phyloP scores from a whole-genome alignment of 2,888 invertebrate species.

The Gandaritis pyraliata region DNA sequence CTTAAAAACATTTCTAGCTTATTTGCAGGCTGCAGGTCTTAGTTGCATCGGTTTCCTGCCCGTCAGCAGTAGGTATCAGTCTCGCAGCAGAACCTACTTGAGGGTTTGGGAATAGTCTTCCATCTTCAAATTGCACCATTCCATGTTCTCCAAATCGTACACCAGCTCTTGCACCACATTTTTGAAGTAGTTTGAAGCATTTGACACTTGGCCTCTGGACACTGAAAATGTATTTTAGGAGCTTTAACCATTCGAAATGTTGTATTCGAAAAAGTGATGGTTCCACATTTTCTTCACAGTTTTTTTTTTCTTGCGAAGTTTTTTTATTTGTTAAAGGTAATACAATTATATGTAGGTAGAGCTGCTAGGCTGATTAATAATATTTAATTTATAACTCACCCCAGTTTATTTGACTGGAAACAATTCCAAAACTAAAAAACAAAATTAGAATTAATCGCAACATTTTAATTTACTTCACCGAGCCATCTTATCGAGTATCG shows the following conservation, averaged over 20 bases:
- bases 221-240: constrained; percentile 40
- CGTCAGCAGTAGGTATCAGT: no score
- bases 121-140: constrained; percentile 49
- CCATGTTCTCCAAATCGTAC: constrained; percentile 50
- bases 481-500: not conserved
- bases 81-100: constrained; percentile 47
- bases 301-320: no score
- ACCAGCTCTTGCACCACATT: constrained; percentile 54
- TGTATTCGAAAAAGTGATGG: no score
- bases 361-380: not conserved
- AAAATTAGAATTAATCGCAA: constrained; percentile 3
- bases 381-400: constrained; percentile 9
- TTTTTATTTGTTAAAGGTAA: no score
- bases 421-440: constrained; percentile 6
- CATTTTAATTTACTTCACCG: constrained; percentile 7
- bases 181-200: constrained; percentile 45
- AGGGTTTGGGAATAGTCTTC: constrained; percentile 47
- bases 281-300: no score
- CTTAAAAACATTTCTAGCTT: no score
- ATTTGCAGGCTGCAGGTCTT: no score
- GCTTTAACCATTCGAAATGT: no score
- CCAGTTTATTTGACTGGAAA: constrained; percentile 16
- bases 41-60: no score
- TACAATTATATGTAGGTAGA: not conserved
- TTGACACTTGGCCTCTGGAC: constrained; percentile 45